Evolutionary conservation across 1,140 invertebrate species (phyloP), one percentile per base, ranked within the genome.

Genomic region (Sinonovacula constricta): DNA sequence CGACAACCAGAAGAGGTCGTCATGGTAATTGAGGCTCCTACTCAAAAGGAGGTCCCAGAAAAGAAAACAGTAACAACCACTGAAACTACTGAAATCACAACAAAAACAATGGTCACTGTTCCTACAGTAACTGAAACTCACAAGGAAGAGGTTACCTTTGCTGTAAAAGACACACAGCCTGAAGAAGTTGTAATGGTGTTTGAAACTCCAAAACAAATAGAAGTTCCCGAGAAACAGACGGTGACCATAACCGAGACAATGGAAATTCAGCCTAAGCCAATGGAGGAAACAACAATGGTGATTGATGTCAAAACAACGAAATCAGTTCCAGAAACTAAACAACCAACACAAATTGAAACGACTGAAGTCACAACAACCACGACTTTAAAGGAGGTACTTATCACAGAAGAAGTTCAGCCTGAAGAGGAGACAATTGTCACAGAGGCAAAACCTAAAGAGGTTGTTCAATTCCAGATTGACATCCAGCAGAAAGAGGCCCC

Each of bases 401-500:
- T 81, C 59, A 54, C 57, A n/a, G 36, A 76, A 30, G 53, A 69
- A 72, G 26, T 81, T n/a, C 59, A 69, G n/a, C 75, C 82, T 30
- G 70, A 67, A 33, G 24, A 59, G 15, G 69, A 78, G 49, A 72
- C 72, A 53, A 39, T 68, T 51, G 51, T 56, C 1, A n/a, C 53
- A n/a, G 71, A 82, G 36, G 77, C 70, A n/a, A 62, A 72, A 81
- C 70, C 76, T 33, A 39, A 62, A 78, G 69, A 79, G 81, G 71
- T 62, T 69, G 81, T 82, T 28, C 28, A 67, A 53, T 75, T 86
- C 49, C 68, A 82, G 30, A 69, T 86, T 71, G 70, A 82, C 65
- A 74, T 82, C n/a, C 54, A 56, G 28, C 72, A 70, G 49, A 65
- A 71, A 54, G 79, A 86, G 71, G 70, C 70, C 24, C 72, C 81